phyloP scores from a whole-genome alignment of 2,888 invertebrate genomes.

The Drosophila austrosaltans region DNA sequence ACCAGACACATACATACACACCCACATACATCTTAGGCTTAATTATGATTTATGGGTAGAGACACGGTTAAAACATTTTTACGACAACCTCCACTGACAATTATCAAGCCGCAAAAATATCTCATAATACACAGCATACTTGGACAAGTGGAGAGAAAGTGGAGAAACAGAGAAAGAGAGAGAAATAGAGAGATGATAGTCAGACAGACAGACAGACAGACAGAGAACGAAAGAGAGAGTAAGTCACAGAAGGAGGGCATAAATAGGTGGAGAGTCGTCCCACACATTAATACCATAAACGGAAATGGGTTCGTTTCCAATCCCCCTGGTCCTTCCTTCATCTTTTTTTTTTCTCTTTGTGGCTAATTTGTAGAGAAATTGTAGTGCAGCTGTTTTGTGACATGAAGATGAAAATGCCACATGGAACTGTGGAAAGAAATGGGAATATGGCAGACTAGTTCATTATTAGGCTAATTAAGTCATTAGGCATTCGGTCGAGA shows the following conservation, averaged over 20 bases:
- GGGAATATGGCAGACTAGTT: slow-evolving; percentile 20
- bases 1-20: slow-evolving; percentile 17
- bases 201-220: no score
- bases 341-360: neutral
- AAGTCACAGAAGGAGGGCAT: neutral
- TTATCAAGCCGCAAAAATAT: slow-evolving; percentile 53
- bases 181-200: no score
- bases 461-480: slow-evolving; percentile 75
- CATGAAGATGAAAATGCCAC: slow-evolving; percentile 2
- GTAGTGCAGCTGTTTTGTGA: slow-evolving; percentile 11
- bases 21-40: slow-evolving; percentile 62
- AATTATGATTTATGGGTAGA: slow-evolving; percentile 73
- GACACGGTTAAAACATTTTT: slow-evolving; percentile 69
- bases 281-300: slow-evolving; percentile 1
- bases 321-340: neutral
- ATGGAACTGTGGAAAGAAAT: neutral
- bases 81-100: slow-evolving; percentile 58
- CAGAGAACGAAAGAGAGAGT: no score
- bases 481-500: slow-evolving; percentile 69
- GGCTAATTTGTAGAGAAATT: slow-evolving; percentile 2
- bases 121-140: slow-evolving; percentile 14
- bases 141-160: slow-evolving; percentile 6
- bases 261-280: neutral
- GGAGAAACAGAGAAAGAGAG: neutral
- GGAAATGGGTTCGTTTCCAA: slow-evolving; percentile 6